Conservation (phyloP, 2,888 invertebrate genomes). For the Drosophila ezoana region DNA sequence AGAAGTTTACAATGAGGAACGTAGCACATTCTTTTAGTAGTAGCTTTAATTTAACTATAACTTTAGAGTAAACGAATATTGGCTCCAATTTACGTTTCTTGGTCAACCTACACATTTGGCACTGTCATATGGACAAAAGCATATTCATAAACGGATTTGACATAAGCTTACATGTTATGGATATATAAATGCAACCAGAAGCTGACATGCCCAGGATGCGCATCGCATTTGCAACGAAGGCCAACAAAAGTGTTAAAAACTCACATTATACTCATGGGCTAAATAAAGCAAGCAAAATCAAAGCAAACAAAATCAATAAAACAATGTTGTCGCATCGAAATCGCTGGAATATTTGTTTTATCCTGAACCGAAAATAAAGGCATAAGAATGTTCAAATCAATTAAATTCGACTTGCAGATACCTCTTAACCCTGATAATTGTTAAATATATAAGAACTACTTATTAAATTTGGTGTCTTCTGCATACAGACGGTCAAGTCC, state of each 20-base stretch:
- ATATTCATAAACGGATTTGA: slow-evolving; percentile 1
- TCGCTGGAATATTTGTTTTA: slow-evolving; percentile 70
- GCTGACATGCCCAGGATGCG: neutral
- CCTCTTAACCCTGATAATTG: neutral
- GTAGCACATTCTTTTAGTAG: neutral
- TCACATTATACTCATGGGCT: slow-evolving; percentile 4
- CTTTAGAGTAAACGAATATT: neutral
- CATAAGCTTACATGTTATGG: neutral
- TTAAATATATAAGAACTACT: neutral
- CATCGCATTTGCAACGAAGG: slow-evolving; percentile 3
- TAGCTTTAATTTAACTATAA: too few species aligned
- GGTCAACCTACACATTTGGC: slow-evolving; percentile 2
- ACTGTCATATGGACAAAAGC: slow-evolving; percentile 11
- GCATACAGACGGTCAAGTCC: too few species aligned
- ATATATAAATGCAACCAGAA: neutral
- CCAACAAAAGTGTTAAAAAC: slow-evolving; percentile 27
- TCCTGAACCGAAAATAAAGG: slow-evolving; percentile 69
- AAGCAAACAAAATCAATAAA: slow-evolving; percentile 24
- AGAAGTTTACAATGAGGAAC: neutral
- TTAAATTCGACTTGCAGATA: neutral
- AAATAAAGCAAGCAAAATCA: slow-evolving; percentile 8
- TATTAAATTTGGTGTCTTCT: neutral
- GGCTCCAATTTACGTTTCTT: neutral
- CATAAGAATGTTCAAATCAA: neutral
- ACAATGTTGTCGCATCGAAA: slow-evolving; percentile 57